Conservation (phyloP, 2,888 invertebrate species). For the Cetonia aurata region DNA sequence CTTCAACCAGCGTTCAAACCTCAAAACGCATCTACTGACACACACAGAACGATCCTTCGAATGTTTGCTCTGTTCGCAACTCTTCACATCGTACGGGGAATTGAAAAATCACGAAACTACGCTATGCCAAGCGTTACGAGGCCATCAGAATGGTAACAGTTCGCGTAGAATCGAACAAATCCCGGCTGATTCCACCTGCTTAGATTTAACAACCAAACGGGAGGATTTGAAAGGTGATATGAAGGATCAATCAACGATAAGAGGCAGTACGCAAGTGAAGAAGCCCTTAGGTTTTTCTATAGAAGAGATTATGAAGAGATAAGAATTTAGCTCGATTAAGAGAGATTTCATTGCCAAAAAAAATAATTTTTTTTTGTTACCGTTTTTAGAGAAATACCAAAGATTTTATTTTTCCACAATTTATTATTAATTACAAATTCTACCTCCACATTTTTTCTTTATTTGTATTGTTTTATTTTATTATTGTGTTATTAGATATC, state of each 20-base stretch:
- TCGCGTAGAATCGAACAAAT: constrained; percentile 48
- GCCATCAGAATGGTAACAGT: constrained; percentile 19
- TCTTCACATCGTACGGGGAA: constrained; percentile 88
- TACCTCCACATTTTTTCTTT: constrained; percentile 6
- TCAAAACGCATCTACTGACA: constrained; percentile 90
- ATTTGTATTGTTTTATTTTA: constrained; percentile 15
- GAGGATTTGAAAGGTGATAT: constrained; percentile 10
- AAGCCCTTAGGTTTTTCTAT: constrained; percentile 83
- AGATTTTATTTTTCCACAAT: constrained; percentile 23
- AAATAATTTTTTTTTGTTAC: constrained; percentile 8
- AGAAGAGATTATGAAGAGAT: constrained; percentile 90
- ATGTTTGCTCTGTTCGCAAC: constrained; percentile 89
- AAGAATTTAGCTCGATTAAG: constrained; percentile 57
- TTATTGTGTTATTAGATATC: constrained; percentile 7
- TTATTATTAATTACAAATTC: neutral
- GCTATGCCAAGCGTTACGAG: constrained; percentile 65
- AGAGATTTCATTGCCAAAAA: constrained; percentile 32
- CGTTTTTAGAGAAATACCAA: constrained; percentile 30
- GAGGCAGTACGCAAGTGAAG: constrained; percentile 64
- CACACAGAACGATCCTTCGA: constrained; percentile 94
- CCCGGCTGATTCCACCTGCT: constrained; percentile 51
- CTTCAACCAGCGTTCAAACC: constrained; percentile 90
- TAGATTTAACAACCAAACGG: constrained; percentile 59
- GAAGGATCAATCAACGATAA: constrained; percentile 20
- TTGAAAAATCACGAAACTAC: constrained; percentile 89